A percentile compares a stretch with the other conserved stretches of the same genome.
phyloP scores from a whole-genome alignment of 2,797 vertebrate species.

The Tadarida brasiliensis region DNA sequence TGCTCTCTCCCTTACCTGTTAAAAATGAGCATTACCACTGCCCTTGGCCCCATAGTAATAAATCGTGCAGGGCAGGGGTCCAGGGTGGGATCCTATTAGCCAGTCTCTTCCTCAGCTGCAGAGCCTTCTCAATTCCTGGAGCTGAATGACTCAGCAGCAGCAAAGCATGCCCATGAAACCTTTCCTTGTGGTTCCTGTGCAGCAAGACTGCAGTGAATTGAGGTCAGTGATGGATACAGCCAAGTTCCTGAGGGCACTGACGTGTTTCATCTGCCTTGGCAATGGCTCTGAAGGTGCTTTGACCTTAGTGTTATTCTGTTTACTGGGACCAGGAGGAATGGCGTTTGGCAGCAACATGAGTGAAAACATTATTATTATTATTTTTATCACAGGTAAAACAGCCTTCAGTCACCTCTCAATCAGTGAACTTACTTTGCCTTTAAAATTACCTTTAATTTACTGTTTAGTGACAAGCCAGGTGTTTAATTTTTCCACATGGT shows the following conservation, averaged over 20 bases:
- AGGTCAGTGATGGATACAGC: neutral
- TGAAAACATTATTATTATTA: neutral
- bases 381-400: neutral
- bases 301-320: neutral
- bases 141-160: neutral
- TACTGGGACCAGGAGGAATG: neutral
- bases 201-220: neutral
- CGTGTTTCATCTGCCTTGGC: too few relatives aligned
- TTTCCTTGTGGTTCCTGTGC: neutral
- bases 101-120: neutral
- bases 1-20: neutral
- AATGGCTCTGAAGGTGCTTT: rapidly evolving
- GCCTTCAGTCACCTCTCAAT: neutral
- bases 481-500: neutral
- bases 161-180: neutral
- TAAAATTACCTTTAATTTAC: neutral
- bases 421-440: neutral
- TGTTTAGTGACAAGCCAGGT: neutral
- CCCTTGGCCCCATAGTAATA: neutral
- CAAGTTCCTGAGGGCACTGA: neutral
- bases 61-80: rapidly evolving
- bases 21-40: neutral
- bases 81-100: neutral
- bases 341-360: neutral
- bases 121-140: neutral